Percentiles rank a stretch among this genome's conserved stretches.
Evolutionary conservation across 2,113 vertebrate species (phyloP).

Genomic region (Centrocercus urophasianus): DNA sequence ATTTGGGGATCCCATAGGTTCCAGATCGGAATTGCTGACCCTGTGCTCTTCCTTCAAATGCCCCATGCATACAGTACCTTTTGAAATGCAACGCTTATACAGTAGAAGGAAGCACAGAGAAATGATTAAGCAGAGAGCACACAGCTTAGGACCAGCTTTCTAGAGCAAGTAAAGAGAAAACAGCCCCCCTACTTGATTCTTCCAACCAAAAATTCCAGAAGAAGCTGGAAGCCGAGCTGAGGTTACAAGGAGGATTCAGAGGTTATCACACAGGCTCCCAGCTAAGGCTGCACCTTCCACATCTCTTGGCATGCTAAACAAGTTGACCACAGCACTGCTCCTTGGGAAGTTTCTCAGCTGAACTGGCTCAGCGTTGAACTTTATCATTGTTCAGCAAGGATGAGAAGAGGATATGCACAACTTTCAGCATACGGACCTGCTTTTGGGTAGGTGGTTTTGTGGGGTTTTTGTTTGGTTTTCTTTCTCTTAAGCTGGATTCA

Average conservation of each 20-base stretch:
- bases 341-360: background rate
- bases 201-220: background rate
- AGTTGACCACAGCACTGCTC: accelerated
- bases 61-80: background rate
- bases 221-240: background rate
- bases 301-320: background rate
- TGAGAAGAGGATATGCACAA: accelerated
- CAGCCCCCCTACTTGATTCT: background rate
- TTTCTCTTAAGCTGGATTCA: background rate
- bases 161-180: background rate
- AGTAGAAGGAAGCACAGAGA: background rate
- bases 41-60: accelerated
- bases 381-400: accelerated
- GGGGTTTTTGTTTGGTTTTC: background rate
- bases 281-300: background rate
- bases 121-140: background rate
- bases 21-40: background rate
- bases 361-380: background rate
- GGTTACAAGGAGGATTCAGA: background rate
- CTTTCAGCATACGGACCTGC: background rate
- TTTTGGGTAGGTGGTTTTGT: background rate
- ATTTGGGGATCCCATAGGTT: background rate
- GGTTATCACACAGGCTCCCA: background rate
- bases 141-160: background rate
- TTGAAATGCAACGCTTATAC: background rate